A percentile compares a stretch with the other conserved stretches of the same genome.
These are phyloP conservation scores for Drosophila monieri DNA, from an alignment of 2,888 invertebrate species.

Conservation along the genomic window DNA sequence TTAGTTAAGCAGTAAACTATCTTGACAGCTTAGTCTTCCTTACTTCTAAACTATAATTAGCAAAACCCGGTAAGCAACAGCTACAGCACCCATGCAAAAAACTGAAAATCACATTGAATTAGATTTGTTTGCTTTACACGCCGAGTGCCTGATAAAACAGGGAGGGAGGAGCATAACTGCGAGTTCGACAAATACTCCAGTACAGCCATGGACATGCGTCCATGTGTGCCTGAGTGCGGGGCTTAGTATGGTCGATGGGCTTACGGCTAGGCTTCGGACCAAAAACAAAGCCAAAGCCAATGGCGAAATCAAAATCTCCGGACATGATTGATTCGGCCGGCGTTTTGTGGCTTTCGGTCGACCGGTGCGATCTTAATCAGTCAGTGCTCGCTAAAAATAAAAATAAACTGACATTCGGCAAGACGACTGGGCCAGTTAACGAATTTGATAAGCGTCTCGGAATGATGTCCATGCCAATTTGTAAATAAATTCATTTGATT, in stretches of 20 bases:
- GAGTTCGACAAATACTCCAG: conserved; percentile 14
- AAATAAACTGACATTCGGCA: conserved; percentile 58
- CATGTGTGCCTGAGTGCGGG: conserved; percentile 46
- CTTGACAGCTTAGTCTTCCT: neutral
- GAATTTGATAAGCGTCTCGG: conserved; percentile 50
- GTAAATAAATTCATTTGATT: conserved; percentile 55
- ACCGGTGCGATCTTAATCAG: conserved; percentile 61
- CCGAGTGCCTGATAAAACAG: conserved; percentile 46
- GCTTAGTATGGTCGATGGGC: conserved; percentile 38
- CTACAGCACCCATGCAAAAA: conserved; percentile 9
- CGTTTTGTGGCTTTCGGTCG: conserved; percentile 37
- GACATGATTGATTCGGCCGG: conserved; percentile 68
- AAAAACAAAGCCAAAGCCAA: conserved; percentile 20
- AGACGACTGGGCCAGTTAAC: conserved; percentile 14
- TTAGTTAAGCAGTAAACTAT: no score
- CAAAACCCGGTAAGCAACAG: neutral
- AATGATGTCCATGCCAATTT: conserved; percentile 63
- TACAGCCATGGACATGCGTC: conserved; percentile 12
- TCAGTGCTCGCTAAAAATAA: conserved; percentile 52
- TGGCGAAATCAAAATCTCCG: conserved; percentile 2
- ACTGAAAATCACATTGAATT: conserved; percentile 28
- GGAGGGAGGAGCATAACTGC: conserved; percentile 27
- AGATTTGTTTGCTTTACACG: conserved; percentile 23
- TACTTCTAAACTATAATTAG: neutral
- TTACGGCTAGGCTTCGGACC: conserved; percentile 28